Evolutionary conservation across 2,888 invertebrate genomes (phyloP).

Genomic region (Melipona bicolor): DNA sequence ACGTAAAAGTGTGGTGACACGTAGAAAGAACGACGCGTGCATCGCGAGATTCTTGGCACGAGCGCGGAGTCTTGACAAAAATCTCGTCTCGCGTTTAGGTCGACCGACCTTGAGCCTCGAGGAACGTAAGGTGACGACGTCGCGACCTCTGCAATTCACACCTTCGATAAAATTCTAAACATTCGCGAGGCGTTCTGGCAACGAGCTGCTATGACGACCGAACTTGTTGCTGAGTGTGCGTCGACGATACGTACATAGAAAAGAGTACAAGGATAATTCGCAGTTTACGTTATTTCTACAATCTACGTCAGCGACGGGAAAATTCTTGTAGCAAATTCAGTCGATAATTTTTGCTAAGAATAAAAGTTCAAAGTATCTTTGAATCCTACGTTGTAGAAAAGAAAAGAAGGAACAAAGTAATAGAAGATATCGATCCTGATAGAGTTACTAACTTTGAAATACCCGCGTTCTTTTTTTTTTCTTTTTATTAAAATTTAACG

Average conservation of each 20-base stretch:
- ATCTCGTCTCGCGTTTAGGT: constrained; percentile 55
- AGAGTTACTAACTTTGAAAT: background rate
- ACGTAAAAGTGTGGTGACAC: background rate
- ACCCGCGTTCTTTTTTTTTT: background rate
- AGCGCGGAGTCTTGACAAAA: constrained; percentile 55
- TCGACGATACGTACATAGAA: background rate
- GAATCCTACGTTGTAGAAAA: background rate
- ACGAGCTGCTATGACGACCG: background rate
- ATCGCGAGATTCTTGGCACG: constrained; percentile 65
- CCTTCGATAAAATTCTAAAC: constrained; percentile 61
- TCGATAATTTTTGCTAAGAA: background rate
- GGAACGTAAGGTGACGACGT: constrained; percentile 57
- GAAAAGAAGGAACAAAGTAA: background rate
- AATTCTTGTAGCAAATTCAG: background rate
- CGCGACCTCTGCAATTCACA: constrained; percentile 57
- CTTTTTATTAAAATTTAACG: no score
- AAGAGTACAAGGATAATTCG: background rate
- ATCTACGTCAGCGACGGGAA: background rate
- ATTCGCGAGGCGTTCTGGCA: constrained; percentile 39
- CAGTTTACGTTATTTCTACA: background rate
- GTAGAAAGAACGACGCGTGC: constrained; percentile 29
- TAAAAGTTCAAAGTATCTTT: background rate
- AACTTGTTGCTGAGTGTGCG: background rate
- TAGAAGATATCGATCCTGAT: background rate
- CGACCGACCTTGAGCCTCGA: constrained; percentile 61